Base-by-base conservation (phyloP, 2,797 vertebrate genomes). In the Chaetophractus vellerosus region DNA sequence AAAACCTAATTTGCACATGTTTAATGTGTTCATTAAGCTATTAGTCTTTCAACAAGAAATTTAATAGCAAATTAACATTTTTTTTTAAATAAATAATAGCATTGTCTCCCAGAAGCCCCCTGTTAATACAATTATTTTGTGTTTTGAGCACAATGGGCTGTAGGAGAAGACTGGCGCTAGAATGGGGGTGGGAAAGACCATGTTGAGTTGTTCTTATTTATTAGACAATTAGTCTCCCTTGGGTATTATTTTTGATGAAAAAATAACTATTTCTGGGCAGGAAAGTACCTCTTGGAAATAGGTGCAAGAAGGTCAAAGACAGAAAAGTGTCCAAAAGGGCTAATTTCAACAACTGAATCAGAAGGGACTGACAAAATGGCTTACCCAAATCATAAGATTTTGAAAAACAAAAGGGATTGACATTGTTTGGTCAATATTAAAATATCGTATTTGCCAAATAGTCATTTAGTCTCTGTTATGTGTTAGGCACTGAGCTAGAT, bases 1-100 rank as follows among this genome's bases (percentile, higher is more conserved):
- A 98, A 96, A 85, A 96, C 0, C 97, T 98, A 98, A 98, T 98
- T 98, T 98, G 98, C 98, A 98, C 98, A 98, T 98, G 97, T 98
- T 98, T 98, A 98, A 98, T 98, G 97, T 82, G 92, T 98, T 98
- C 98, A 98, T 98, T 98, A 98, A 98, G 98, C 98, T 98, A 98
- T 98, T 98, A 98, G 97, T 98, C 98, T 98, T 98, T 98, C 98
- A 98, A 98, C 96, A 97, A 98, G 96, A 98, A 97, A 98, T 98
- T 98, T 98, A 98, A 98, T 98, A 98, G 97, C 97, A 97, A 98
- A 98, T 98, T 98, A 98, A 98, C 98, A 97, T 97, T 97, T 98
- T 96, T 98, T 98, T 98, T 94, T 98, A 98, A 98, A 98, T 96
- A 95, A 96, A 97, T 97, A 94, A 97, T 71, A 48, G 45, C 72